These are phyloP conservation scores for Toxostoma redivivum DNA, from an alignment of 2,113 vertebrate genomes.

Conservation along the genomic window DNA sequence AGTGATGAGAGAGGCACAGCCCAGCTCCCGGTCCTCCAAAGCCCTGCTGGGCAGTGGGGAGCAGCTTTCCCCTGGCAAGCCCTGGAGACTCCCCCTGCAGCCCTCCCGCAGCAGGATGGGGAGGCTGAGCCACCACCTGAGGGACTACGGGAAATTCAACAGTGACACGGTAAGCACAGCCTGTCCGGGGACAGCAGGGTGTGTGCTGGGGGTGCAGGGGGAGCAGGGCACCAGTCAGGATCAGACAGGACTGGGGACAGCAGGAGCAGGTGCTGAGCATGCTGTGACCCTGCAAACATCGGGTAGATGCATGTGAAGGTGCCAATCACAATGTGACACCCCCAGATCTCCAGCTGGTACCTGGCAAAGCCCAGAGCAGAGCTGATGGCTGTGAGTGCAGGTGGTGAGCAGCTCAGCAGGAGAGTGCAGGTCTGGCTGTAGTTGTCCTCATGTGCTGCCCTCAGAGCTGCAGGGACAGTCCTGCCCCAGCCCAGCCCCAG, in stretches of 20 bases:
- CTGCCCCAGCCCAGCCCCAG: not conserved
- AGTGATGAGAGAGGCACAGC: not conserved
- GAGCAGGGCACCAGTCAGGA: not conserved
- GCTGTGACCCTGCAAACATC: not conserved
- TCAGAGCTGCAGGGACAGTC: not conserved
- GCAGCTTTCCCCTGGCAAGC: not conserved
- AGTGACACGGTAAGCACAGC: slow-evolving; percentile 49
- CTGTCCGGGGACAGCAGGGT: rapidly evolving
- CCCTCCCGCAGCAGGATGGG: not conserved
- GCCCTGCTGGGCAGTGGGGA: not conserved
- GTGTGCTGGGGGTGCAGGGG: rapidly evolving
- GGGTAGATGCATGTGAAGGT: not conserved
- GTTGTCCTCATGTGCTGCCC: not conserved
- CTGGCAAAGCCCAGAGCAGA: not conserved
- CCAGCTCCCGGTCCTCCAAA: not conserved
- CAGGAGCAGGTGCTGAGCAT: not conserved
- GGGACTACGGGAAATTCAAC: slow-evolving; percentile 53
- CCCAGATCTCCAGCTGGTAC: not conserved
- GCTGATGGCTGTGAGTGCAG: rapidly evolving
- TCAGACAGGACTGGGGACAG: not conserved
- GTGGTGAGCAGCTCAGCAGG: not conserved
- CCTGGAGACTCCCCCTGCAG: not conserved
- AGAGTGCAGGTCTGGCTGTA: not conserved
- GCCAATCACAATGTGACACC: rapidly evolving
- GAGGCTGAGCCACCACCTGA: not conserved